A percentile compares a stretch with the other conserved stretches of the same genome.
phyloP scores from a whole-genome alignment of 2,888 invertebrate genomes.

The Yponomeuta plumbellus region DNA sequence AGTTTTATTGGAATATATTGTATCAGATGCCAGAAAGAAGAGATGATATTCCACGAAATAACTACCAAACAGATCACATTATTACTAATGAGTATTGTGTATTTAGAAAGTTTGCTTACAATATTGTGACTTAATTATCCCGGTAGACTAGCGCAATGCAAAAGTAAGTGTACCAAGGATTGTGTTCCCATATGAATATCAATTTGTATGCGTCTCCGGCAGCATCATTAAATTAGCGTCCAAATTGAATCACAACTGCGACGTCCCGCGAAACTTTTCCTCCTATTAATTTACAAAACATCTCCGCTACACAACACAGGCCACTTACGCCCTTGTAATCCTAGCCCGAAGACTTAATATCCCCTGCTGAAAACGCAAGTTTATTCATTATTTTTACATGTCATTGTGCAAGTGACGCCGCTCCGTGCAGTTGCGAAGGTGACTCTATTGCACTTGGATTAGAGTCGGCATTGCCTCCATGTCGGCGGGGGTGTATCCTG shows the following conservation, averaged over 20 bases:
- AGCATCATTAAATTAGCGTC: constrained; percentile 75
- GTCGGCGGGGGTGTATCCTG: constrained; percentile 62
- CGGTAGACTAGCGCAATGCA: constrained; percentile 22
- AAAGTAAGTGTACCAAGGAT: constrained; percentile 55
- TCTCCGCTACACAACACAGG: constrained; percentile 44
- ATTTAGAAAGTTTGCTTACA: not conserved
- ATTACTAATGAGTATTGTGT: no score
- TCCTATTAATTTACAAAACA: constrained; percentile 75
- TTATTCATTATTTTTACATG: constrained; percentile 77
- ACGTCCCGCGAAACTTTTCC: constrained; percentile 74
- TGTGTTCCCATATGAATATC: constrained; percentile 71
- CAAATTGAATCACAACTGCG: constrained; percentile 76
- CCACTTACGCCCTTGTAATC: constrained; percentile 44
- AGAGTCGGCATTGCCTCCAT: constrained; percentile 51
- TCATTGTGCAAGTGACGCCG: constrained; percentile 73
- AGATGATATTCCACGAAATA: no score
- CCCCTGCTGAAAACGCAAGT: constrained; percentile 47
- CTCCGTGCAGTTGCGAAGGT: constrained; percentile 40
- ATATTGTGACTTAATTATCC: not conserved
- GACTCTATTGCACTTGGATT: constrained; percentile 46
- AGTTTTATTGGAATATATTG: no score
- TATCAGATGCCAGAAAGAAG: no score
- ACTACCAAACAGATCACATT: no score
- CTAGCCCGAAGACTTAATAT: constrained; percentile 48
- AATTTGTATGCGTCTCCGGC: constrained; percentile 70